Evolutionary conservation across 2,888 invertebrate species (phyloP).

Genomic region (Smittia aterrima): DNA sequence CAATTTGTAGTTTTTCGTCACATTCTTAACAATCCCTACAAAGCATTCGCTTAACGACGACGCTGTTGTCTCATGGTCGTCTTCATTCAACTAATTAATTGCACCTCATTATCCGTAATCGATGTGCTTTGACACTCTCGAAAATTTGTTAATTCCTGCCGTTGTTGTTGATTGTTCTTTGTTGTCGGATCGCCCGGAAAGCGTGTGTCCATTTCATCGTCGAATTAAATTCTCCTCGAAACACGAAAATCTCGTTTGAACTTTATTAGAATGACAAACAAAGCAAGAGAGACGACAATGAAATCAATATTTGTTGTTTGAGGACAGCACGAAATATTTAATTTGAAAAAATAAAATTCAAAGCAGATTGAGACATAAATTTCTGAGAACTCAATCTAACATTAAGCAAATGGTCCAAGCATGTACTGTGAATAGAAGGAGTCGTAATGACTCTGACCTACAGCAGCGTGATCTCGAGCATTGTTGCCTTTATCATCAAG

Average conservation of each 20-base stretch:
- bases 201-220: neutral
- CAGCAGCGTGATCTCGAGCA: constrained; percentile 21
- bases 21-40: neutral
- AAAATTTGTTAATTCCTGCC: constrained; percentile 34
- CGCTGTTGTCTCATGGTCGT: constrained; percentile 22
- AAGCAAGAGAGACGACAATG: neutral
- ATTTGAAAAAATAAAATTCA: neutral
- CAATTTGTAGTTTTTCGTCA: neutral
- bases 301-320: neutral
- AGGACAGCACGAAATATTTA: neutral
- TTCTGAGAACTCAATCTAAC: constrained; percentile 34
- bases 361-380: constrained; percentile 36
- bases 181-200: neutral
- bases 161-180: too few relatives aligned
- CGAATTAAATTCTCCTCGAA: too few relatives aligned
- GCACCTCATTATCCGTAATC: constrained; percentile 34
- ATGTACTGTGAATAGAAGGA: too few relatives aligned
- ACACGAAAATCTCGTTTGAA: constrained; percentile 8
- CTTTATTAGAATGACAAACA: constrained; percentile 7
- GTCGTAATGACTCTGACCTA: constrained; percentile 36
- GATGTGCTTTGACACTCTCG: constrained; percentile 34
- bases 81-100: constrained; percentile 24
- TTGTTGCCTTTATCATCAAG: constrained; percentile 34
- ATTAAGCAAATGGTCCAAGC: neutral
- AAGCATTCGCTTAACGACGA: neutral